These are phyloP conservation scores for Riparia riparia DNA, from an alignment of 2,113 vertebrate genomes.

Conservation along the genomic window DNA sequence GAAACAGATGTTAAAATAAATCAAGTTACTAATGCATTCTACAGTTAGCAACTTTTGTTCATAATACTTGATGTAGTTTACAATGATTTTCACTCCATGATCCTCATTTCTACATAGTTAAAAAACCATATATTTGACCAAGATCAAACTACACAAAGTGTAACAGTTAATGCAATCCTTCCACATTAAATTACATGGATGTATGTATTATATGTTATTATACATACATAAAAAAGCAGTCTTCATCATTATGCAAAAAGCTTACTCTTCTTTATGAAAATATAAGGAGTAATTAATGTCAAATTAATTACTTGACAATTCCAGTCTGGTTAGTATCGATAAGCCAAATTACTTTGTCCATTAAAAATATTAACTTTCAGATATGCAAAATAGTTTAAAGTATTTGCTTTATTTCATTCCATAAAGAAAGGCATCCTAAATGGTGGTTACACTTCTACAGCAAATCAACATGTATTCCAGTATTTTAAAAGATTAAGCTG, in stretches of 20 bases:
- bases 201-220: background rate
- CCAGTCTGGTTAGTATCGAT: background rate
- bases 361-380: background rate
- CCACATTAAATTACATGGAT: background rate
- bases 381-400: background rate
- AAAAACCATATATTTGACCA: background rate
- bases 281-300: background rate
- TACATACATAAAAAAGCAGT: background rate
- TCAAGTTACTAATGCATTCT: background rate
- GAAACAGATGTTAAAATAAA: background rate
- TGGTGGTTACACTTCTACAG: background rate
- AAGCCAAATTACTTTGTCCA: background rate
- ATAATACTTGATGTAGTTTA: background rate
- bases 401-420: background rate
- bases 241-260: background rate
- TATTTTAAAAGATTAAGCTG: background rate
- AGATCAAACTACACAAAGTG: background rate
- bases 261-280: background rate
- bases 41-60: background rate
- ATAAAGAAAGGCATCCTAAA: background rate
- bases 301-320: background rate
- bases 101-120: background rate
- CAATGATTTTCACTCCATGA: background rate
- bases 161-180: background rate
- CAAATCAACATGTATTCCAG: background rate